Evolutionary conservation across 1,140 invertebrate species (phyloP).

Genomic region (Oryctes rhinoceros): DNA sequence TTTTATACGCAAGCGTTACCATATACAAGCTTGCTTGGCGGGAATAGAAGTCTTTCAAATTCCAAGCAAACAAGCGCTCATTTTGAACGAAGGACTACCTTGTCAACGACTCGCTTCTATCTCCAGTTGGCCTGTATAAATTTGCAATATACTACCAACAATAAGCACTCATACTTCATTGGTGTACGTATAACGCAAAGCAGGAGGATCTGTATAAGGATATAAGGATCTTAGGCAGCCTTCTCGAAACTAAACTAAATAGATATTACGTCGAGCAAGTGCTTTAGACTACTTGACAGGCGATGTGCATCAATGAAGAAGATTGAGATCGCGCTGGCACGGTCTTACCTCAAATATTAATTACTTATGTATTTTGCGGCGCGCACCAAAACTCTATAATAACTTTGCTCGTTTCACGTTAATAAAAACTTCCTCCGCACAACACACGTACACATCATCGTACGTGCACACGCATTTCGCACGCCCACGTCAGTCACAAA

Average conservation of each 20-base stretch:
- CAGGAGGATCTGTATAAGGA: background rate
- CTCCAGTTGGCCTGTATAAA: too few species aligned
- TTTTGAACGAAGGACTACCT: too few species aligned
- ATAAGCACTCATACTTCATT: background rate
- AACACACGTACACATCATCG: conserved; percentile 4
- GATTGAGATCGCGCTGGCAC: background rate
- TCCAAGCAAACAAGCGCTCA: too few species aligned
- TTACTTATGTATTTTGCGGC: conserved; percentile 25
- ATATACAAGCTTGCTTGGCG: too few species aligned
- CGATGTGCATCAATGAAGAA: conserved; percentile 27
- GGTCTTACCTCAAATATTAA: conserved; percentile 36
- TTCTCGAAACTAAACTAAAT: conserved; percentile 16
- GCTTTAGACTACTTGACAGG: conserved; percentile 22
- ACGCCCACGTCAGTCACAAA: background rate
- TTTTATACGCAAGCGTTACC: too few species aligned
- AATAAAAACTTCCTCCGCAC: conserved; percentile 13
- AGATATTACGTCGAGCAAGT: conserved; percentile 15
- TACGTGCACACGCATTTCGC: background rate
- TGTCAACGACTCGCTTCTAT: too few species aligned
- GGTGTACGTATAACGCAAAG: background rate
- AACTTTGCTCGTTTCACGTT: conserved; percentile 36
- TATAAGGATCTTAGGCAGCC: background rate
- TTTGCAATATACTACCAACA: background rate
- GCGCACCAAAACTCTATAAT: conserved; percentile 21
- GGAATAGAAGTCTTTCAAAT: too few species aligned